A percentile compares a stretch with the other conserved stretches of the same genome.
Evolutionary conservation across 2,888 invertebrate species (phyloP).

Genomic region (Shargacucullia verbasci): DNA sequence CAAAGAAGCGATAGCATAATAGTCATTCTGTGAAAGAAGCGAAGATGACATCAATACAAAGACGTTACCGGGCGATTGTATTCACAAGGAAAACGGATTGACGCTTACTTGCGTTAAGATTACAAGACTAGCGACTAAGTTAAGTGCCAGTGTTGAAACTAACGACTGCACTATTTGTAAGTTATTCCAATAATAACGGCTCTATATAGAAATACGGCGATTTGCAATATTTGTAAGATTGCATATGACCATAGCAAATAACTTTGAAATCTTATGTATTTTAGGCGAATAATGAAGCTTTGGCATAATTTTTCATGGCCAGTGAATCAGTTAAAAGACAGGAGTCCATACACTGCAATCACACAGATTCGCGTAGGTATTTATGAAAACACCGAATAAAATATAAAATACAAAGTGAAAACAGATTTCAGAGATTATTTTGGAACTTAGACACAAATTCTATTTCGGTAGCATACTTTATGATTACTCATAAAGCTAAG

Average conservation of each 20-base stretch:
- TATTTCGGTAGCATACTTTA: slow-evolving; percentile 23
- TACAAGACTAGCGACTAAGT: slow-evolving; percentile 38
- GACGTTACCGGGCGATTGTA: slow-evolving; percentile 48
- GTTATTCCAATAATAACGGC: slow-evolving; percentile 13
- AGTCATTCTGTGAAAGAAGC: slow-evolving; percentile 56
- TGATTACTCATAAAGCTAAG: slow-evolving; percentile 53
- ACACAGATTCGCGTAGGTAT: too few relatives aligned
- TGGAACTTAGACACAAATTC: slow-evolving; percentile 36
- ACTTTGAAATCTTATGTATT: too few relatives aligned
- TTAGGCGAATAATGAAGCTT: too few relatives aligned
- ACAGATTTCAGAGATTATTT: slow-evolving; percentile 41
- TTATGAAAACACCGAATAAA: too few relatives aligned
- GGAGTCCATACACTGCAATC: too few relatives aligned
- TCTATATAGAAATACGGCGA: slow-evolving; percentile 14
- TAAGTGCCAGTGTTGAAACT: slow-evolving; percentile 45
- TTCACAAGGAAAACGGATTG: slow-evolving; percentile 58
- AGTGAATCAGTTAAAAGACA: too few relatives aligned
- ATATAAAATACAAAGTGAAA: too few relatives aligned
- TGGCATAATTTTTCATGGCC: too few relatives aligned
- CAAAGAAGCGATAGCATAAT: slow-evolving; percentile 61
- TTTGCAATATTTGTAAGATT: slow-evolving; percentile 17
- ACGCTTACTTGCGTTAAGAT: slow-evolving; percentile 38
- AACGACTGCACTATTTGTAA: slow-evolving; percentile 47
- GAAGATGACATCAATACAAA: slow-evolving; percentile 58
- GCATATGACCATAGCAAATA: slow-evolving; percentile 1